Evolutionary conservation across 2,797 vertebrate genomes (phyloP).

Genomic region (Pelobates cultripes): DNA sequence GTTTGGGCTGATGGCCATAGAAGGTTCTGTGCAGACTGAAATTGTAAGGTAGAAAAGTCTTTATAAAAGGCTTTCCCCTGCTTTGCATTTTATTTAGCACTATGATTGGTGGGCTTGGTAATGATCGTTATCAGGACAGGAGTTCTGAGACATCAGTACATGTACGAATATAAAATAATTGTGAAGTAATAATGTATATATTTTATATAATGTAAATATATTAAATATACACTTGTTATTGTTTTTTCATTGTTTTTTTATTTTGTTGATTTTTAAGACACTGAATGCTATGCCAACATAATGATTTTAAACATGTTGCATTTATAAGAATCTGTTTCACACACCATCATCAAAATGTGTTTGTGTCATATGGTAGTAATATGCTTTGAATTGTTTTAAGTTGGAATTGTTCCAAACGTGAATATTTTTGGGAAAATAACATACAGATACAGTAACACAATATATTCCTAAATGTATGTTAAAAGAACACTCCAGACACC

Average conservation of each 20-base stretch:
- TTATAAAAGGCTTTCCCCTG: too few relatives aligned
- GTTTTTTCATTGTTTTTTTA: not conserved
- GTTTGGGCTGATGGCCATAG: too few relatives aligned
- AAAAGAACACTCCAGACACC: not conserved
- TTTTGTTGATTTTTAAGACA: not conserved
- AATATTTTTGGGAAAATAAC: slow-evolving; percentile 1
- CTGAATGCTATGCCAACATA: slow-evolving; percentile 3
- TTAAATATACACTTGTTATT: not conserved
- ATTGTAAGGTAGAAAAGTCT: too few relatives aligned
- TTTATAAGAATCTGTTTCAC: slow-evolving; percentile 47
- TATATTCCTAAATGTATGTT: slow-evolving; percentile 1
- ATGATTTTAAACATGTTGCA: slow-evolving; percentile 8
- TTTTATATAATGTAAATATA: not conserved
- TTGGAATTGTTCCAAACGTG: slow-evolving; percentile 66
- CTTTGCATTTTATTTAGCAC: too few relatives aligned
- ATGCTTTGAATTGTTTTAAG: slow-evolving; percentile 65
- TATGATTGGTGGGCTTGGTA: too few relatives aligned
- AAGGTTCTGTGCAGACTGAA: too few relatives aligned
- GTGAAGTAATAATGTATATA: too few relatives aligned
- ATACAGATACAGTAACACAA: slow-evolving; percentile 14
- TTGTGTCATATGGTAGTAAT: slow-evolving; percentile 72
- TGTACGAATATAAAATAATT: too few relatives aligned
- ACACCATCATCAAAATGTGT: slow-evolving; percentile 64
- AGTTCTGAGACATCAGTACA: too few relatives aligned
- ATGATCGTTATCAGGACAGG: too few relatives aligned